Percentiles rank a stretch among this genome's conserved stretches.
These are phyloP conservation scores for Lasiurus cinereus DNA, from an alignment of 2,113 vertebrate species.

Conservation along the genomic window DNA sequence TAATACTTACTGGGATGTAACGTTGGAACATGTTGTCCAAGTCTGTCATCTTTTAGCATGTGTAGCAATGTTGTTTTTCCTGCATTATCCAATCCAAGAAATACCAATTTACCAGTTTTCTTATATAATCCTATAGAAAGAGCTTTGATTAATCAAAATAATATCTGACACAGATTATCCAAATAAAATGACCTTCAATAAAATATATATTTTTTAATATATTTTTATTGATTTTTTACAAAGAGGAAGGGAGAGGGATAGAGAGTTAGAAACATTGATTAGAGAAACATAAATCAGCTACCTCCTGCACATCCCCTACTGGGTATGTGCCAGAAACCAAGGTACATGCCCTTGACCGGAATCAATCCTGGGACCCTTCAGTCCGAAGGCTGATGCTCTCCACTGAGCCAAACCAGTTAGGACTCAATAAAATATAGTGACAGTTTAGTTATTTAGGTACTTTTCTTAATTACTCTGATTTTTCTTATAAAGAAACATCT, in stretches of 20 bases:
- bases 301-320: no score
- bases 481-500: neutral
- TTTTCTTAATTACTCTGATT: neutral
- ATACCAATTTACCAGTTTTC: conserved; percentile 99
- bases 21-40: conserved; percentile 98
- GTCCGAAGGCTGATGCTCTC: no score
- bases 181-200: conserved; percentile 61
- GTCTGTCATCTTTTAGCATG: conserved; percentile 99
- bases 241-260: no score
- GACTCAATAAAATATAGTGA: conserved; percentile 14
- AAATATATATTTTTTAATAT: neutral
- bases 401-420: no score
- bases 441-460: neutral
- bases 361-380: no score
- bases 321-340: no score
- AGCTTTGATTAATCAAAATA: conserved; percentile 46
- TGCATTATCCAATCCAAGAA: conserved; percentile 99
- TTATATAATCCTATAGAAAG: conserved; percentile 95
- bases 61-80: conserved; percentile 99
- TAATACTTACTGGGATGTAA: conserved; percentile 96
- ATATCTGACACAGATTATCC: neutral
- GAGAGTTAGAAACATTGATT: no score
- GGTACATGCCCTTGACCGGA: no score
- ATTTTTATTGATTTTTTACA: no score
- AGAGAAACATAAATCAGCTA: no score